phyloP scores from a whole-genome alignment of 2,888 invertebrate genomes.

The Hybos culiciformis region DNA sequence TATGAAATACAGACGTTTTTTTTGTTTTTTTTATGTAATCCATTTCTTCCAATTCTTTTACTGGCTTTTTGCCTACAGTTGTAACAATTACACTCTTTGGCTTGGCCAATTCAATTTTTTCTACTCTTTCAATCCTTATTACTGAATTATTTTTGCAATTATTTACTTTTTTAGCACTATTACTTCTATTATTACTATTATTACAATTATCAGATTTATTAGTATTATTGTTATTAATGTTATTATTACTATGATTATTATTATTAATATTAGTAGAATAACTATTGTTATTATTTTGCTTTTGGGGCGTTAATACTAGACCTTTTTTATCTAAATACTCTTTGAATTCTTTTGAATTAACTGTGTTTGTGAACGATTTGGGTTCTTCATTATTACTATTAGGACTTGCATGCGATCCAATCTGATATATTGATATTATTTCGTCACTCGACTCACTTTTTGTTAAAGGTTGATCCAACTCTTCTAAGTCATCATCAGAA shows the following conservation, averaged over 20 bases:
- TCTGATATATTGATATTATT: slow-evolving; percentile 11
- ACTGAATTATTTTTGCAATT: slow-evolving; percentile 2
- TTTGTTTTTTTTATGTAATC: slow-evolving; percentile 22
- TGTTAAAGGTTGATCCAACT: slow-evolving; percentile 29
- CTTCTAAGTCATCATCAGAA: slow-evolving; percentile 34
- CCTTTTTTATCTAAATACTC: slow-evolving; percentile 33
- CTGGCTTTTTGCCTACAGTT: slow-evolving; percentile 14
- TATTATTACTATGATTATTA: slow-evolving; percentile 12
- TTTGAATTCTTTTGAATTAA: slow-evolving; percentile 33
- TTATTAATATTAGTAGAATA: slow-evolving; percentile 14
- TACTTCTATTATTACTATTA: not conserved
- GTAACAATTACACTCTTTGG: slow-evolving; percentile 11
- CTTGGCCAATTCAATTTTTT: slow-evolving; percentile 11
- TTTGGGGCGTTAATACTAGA: slow-evolving; percentile 25
- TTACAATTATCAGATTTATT: not conserved
- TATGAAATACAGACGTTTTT: slow-evolving; percentile 31
- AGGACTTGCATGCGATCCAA: not conserved
- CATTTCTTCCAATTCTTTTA: slow-evolving; percentile 14
- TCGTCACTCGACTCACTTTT: slow-evolving; percentile 33
- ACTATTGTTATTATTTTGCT: slow-evolving; percentile 13
- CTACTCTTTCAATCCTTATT: slow-evolving; percentile 15
- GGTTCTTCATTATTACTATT: not conserved
- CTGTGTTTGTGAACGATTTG: slow-evolving; percentile 31
- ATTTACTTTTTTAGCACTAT: not conserved
- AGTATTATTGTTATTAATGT: not conserved